Conservation (phyloP, 1,140 invertebrate species). For the Eciton burchellii region DNA sequence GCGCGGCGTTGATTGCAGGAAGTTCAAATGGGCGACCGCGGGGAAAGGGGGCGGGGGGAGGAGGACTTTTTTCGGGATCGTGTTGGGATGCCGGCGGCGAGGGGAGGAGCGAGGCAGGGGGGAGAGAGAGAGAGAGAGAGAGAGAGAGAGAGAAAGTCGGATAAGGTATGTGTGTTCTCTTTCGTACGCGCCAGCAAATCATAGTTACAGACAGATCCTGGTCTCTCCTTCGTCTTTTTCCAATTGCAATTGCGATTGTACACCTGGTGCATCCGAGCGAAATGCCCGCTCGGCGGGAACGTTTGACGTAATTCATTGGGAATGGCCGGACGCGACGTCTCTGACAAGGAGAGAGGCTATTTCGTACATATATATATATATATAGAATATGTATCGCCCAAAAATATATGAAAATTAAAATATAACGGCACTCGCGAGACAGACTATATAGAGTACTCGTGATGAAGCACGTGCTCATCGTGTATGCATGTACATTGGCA, state of each 20-base stretch:
- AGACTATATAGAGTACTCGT: background rate
- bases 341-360: background rate
- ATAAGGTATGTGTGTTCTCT: background rate
- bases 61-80: too few relatives aligned
- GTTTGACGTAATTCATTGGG: conserved; percentile 50
- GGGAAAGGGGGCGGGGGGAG: too few relatives aligned
- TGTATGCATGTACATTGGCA: conserved; percentile 28
- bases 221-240: conserved; percentile 7
- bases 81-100: too few relatives aligned
- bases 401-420: too few relatives aligned
- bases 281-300: conserved; percentile 13
- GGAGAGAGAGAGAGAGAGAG: too few relatives aligned
- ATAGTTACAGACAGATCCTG: background rate
- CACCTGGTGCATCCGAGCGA: conserved; percentile 44
- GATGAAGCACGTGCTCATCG: conserved; percentile 19
- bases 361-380: background rate
- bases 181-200: conserved; percentile 18
- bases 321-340: conserved; percentile 1
- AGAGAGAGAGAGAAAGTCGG: background rate
- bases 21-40: too few relatives aligned
- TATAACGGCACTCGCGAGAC: background rate
- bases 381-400: too few relatives aligned
- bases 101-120: too few relatives aligned
- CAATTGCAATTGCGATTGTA: conserved; percentile 28
- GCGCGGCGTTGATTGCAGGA: background rate